Percentiles rank a stretch among this genome's conserved stretches.
Conservation (phyloP, 2,797 vertebrate species). For the Gadopsis marmoratus region DNA sequence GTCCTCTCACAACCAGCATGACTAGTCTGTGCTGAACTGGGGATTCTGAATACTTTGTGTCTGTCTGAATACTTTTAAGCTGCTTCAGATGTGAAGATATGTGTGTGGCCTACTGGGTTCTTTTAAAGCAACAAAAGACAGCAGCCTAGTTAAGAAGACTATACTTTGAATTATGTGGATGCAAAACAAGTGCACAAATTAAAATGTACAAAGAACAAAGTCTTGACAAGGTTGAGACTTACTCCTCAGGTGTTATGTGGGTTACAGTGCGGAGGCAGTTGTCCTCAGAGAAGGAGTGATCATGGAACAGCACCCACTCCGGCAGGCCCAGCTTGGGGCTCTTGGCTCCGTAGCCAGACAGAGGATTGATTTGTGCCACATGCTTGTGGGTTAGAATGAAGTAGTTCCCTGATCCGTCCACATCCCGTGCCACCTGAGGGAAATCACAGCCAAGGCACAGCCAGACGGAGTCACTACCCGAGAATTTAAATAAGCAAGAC, state of each 20-base stretch:
- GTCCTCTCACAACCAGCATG: slow-evolving; percentile 44
- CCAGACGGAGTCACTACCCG: slow-evolving; percentile 9
- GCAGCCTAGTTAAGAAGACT: not conserved
- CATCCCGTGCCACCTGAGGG: slow-evolving; percentile 89
- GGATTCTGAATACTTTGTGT: slow-evolving; percentile 18
- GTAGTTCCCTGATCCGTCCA: slow-evolving; percentile 93
- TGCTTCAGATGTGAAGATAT: slow-evolving; percentile 26
- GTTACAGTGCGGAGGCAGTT: slow-evolving; percentile 90
- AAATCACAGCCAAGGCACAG: slow-evolving; percentile 25
- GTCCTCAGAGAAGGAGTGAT: slow-evolving; percentile 90
- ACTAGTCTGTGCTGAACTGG: slow-evolving; percentile 44
- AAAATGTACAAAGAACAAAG: not conserved
- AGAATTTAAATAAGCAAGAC: not conserved
- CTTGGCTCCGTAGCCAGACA: slow-evolving; percentile 85
- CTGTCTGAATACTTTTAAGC: slow-evolving; percentile 53
- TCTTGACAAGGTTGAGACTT: slow-evolving; percentile 68
- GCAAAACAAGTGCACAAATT: not conserved
- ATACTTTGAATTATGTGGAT: not conserved
- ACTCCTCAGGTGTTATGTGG: slow-evolving; percentile 89
- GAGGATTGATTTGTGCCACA: slow-evolving; percentile 90
- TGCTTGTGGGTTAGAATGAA: slow-evolving; percentile 92
- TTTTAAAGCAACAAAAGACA: not conserved
- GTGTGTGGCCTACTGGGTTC: slow-evolving; percentile 5
- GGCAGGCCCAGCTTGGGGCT: slow-evolving; percentile 85
- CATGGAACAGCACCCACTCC: slow-evolving; percentile 93